Evolutionary conservation across 2,797 vertebrate genomes (phyloP), one percentile per base, ranked within the genome.

Genomic region (Enteromius treurensis): DNA sequence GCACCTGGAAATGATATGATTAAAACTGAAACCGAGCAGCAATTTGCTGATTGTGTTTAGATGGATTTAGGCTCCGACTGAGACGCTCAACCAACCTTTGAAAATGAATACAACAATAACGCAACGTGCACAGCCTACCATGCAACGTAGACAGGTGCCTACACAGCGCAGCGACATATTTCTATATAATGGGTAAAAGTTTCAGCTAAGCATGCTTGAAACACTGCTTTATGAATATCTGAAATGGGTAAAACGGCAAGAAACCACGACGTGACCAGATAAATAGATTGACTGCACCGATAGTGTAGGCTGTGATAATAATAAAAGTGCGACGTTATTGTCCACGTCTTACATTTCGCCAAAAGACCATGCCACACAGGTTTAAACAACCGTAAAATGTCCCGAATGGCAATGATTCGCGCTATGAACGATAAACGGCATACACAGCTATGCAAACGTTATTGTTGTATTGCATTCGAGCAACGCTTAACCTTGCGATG

Each of bases 1-100:
- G 93, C 93, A 93, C 92, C 91, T 91, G 94, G 92, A 88, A 83
- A 84, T 83, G 82, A 91, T 93, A 94, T 93, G 92, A 94, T 92
- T 86, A 93, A 90, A 90, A 94, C 91, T 93, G 91, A 82, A 90
- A 92, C 85, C 87, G 87, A 83, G 82, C 91, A 92, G 89, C 90
- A 92, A 91, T 88, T 91, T 88, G 84, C 88, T 91, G 90, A 87
- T 70, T 90, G 88, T 80, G 79, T 58, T 49, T 74, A 76, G 73
- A 70, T 76, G 90, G 91, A 93, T 90, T 90, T 87, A 89, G 87
- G 89, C 89, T 91, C 90, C 91, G 5, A 8, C 87, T 19, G 47
- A 62, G 65, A 58, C 55, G 47, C 55, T 70, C 23, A 32, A 76
- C 67, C 45, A 77, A 23, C 79, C 14, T 40, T 76, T 81, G 64